Evolutionary conservation across 2,888 invertebrate species (phyloP).

Genomic region (Coecobrya sp.): DNA sequence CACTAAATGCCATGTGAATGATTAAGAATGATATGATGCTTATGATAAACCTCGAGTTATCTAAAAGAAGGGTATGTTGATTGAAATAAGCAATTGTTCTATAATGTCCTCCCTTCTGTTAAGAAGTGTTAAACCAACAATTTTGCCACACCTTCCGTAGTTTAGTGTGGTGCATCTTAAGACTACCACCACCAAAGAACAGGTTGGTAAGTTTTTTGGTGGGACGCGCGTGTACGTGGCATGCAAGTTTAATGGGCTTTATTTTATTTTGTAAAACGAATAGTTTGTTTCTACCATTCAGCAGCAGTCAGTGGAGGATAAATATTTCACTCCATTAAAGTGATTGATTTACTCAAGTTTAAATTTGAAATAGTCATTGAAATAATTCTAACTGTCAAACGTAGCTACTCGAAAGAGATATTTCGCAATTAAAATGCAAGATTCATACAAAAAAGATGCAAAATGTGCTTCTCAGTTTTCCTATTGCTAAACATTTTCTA

Average conservation of each 20-base stretch:
- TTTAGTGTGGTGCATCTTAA: neutral
- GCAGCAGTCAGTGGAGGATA: constrained; percentile 25
- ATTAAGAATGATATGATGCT: constrained; percentile 30
- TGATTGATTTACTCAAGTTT: constrained; percentile 75
- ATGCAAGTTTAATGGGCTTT: constrained; percentile 71
- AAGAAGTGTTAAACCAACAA: constrained; percentile 78
- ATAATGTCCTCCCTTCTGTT: constrained; percentile 65
- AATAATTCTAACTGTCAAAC: constrained; percentile 65
- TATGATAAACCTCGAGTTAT: neutral
- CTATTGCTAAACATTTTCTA: constrained; percentile 20
- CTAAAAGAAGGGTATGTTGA: constrained; percentile 17
- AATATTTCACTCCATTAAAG: constrained; percentile 61
- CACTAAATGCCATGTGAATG: constrained; percentile 40
- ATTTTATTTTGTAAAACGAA: constrained; percentile 15
- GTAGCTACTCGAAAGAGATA: constrained; percentile 28
- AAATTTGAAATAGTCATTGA: constrained; percentile 45
- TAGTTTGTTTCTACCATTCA: constrained; percentile 30
- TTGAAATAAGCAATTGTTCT: constrained; percentile 75
- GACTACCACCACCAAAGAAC: constrained; percentile 70
- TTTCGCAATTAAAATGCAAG: constrained; percentile 43
- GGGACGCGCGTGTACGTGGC: constrained; percentile 64
- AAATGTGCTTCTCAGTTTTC: neutral
- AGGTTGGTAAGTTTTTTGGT: constrained; percentile 64
- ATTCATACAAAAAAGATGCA: constrained; percentile 8
- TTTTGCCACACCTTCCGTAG: constrained; percentile 77